A percentile compares a stretch with the other conserved stretches of the same genome.
Conservation (phyloP, 2,888 invertebrate genomes). For the Caenorhabditis sp. region DNA sequence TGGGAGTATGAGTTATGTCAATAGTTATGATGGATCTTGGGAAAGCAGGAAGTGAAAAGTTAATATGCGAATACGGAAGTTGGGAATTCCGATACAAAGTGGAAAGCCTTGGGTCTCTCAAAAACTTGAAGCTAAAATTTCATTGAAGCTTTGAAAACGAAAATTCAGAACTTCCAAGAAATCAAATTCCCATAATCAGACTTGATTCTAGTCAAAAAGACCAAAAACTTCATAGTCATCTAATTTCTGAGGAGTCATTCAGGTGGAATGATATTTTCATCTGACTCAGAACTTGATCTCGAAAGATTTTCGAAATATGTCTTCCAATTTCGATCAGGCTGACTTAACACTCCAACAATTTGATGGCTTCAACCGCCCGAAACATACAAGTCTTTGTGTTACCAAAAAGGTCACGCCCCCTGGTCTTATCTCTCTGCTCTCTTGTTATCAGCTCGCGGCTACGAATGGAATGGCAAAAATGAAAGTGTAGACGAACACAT, state of each 20-base stretch:
- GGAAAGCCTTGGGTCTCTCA: too few relatives aligned
- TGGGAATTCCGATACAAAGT: too few relatives aligned
- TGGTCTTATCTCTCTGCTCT: background rate
- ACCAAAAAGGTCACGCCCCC: background rate
- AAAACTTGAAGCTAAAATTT: too few relatives aligned
- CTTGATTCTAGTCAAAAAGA: background rate
- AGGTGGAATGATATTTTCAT: conserved; percentile 2
- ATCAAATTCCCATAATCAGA: background rate
- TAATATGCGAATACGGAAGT: too few relatives aligned
- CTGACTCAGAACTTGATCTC: background rate
- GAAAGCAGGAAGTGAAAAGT: background rate
- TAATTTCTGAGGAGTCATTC: background rate
- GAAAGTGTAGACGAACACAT: background rate
- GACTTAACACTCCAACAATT: too few relatives aligned
- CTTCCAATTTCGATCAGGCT: too few relatives aligned
- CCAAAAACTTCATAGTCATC: background rate
- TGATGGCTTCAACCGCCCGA: background rate
- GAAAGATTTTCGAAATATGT: background rate
- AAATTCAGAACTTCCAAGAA: too few relatives aligned
- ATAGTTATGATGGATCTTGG: background rate
- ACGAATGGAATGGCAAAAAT: conserved; percentile 36
- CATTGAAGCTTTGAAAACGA: too few relatives aligned
- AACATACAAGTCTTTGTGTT: background rate
- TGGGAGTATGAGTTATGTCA: background rate
- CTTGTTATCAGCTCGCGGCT: conserved; percentile 24